Conservation (phyloP, 2,888 invertebrate genomes). For the Drepanosiphum platanoidis region DNA sequence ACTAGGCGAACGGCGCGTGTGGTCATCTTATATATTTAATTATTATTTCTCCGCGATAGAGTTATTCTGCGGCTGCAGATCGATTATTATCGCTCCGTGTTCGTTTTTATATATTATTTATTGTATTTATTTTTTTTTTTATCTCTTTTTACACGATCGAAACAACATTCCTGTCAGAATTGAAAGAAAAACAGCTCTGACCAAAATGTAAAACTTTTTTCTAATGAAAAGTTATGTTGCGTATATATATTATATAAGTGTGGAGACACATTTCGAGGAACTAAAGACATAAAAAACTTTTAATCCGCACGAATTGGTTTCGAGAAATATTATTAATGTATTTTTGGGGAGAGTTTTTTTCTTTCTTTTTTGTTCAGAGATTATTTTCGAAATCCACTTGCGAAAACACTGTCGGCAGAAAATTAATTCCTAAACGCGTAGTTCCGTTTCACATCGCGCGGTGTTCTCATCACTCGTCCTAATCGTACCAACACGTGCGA, state of each 20-base stretch:
- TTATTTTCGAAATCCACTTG: neutral
- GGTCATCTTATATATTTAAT: neutral
- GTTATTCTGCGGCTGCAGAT: neutral
- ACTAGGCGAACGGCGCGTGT: neutral
- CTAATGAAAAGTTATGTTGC: neutral
- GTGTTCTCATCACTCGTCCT: too few relatives aligned
- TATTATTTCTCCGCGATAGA: too few relatives aligned
- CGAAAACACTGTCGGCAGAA: neutral
- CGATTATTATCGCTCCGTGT: neutral
- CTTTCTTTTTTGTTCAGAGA: neutral
- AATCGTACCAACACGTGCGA: too few relatives aligned
- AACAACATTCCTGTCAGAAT: neutral
- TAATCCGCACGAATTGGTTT: neutral
- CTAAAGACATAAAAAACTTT: neutral
- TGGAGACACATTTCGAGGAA: neutral
- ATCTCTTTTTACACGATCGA: neutral
- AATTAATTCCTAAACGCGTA: neutral
- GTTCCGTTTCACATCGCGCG: too few relatives aligned
- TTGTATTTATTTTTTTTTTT: neutral
- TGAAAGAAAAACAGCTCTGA: neutral
- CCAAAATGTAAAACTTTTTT: constrained; percentile 6
- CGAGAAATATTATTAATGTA: neutral
- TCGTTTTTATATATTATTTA: neutral
- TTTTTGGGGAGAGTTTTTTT: neutral
- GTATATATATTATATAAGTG: neutral